Evolutionary conservation across 2,888 invertebrate genomes (phyloP).

Genomic region (Sinopyrophorus schimmeli): DNA sequence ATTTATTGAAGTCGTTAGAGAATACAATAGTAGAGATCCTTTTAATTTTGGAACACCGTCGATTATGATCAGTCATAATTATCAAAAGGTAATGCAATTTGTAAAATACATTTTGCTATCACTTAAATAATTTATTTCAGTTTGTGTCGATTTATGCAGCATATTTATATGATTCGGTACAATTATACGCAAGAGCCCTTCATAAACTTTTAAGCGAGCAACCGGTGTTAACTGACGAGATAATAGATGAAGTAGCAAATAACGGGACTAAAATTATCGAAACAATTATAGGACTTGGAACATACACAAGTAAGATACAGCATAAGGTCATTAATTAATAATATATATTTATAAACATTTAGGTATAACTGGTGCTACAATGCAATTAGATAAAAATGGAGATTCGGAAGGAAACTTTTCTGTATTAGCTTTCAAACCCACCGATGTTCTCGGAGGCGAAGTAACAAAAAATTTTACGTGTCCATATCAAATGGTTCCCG

Average conservation of each 20-base stretch:
- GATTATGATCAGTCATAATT: conserved; percentile 53
- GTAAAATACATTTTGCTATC: too few species aligned
- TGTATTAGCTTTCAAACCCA: conserved; percentile 75
- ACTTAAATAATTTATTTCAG: conserved; percentile 54
- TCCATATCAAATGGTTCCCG: conserved; percentile 77
- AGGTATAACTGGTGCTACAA: conserved; percentile 95
- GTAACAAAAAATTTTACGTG: conserved; percentile 67
- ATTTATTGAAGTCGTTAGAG: conserved; percentile 79
- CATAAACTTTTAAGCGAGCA: conserved; percentile 68
- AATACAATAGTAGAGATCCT: conserved; percentile 77
- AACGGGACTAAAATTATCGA: conserved; percentile 88
- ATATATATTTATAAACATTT: too few species aligned
- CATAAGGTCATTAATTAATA: conserved; percentile 5
- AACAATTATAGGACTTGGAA: conserved; percentile 80
- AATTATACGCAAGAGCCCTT: conserved; percentile 86
- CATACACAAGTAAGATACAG: conserved; percentile 86
- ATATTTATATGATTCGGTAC: conserved; percentile 93
- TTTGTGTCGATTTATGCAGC: conserved; percentile 90
- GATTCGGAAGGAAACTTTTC: conserved; percentile 98
- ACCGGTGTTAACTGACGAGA: conserved; percentile 60
- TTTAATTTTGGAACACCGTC: conserved; percentile 75
- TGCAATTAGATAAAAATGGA: conserved; percentile 88
- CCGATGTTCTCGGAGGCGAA: conserved; percentile 46
- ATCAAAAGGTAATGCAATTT: conserved; percentile 41
- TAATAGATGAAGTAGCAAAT: conserved; percentile 67